Conservation (phyloP, 1,140 invertebrate species). For the Chrysomallon squamiferum region DNA sequence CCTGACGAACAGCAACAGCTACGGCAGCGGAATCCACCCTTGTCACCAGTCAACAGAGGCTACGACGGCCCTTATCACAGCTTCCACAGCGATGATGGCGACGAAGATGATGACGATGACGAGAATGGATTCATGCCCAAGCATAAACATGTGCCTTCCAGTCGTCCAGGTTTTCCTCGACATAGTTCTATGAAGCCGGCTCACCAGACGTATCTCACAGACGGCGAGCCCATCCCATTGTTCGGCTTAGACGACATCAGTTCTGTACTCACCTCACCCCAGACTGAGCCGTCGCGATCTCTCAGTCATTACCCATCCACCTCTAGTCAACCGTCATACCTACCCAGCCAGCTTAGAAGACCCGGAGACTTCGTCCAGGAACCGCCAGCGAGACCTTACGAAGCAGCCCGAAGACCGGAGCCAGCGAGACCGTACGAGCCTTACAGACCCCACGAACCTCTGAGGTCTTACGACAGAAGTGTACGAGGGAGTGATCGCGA, state of each 20-base stretch:
- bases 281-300: slow-evolving; percentile 17
- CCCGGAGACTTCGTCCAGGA: no score
- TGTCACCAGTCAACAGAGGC: background rate
- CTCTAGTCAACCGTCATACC: background rate
- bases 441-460: background rate
- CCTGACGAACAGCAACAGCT: no score
- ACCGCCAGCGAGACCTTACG: no score
- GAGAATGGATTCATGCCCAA: slow-evolving; percentile 38
- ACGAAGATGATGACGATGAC: slow-evolving; percentile 35
- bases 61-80: slow-evolving; percentile 24
- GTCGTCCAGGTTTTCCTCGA: slow-evolving; percentile 32
- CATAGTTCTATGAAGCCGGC: slow-evolving; percentile 49
- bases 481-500: background rate
- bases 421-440: slow-evolving; percentile 3
- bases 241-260: slow-evolving; percentile 49
- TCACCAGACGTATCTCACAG: slow-evolving; percentile 40
- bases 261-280: slow-evolving; percentile 50
- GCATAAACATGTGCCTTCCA: slow-evolving; percentile 9
- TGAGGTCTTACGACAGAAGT: background rate
- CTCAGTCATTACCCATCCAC: background rate
- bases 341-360: background rate
- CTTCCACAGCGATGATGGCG: slow-evolving; percentile 35
- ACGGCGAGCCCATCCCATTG: slow-evolving; percentile 27
- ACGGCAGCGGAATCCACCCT: background rate
- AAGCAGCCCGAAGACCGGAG: no score